These are phyloP conservation scores for Limosa lapponica DNA, from an alignment of 2,797 vertebrate genomes.

Conservation along the genomic window DNA sequence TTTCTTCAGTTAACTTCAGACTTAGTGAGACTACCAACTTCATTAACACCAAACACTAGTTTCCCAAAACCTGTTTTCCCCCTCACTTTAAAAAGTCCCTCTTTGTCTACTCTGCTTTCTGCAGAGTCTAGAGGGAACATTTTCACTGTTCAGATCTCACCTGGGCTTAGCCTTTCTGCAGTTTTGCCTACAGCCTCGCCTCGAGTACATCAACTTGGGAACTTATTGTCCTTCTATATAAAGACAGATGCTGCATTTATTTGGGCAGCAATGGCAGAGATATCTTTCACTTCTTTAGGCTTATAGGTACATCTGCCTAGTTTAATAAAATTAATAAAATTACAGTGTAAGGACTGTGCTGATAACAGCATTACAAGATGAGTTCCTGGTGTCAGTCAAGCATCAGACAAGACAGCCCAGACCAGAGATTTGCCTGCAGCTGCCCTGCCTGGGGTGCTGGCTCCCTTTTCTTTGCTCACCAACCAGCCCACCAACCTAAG, in stretches of 20 bases:
- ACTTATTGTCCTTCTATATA: not conserved
- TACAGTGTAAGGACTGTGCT: not conserved
- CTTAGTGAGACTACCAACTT: not conserved
- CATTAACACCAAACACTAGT: not conserved
- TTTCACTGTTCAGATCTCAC: not conserved
- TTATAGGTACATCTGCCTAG: not conserved
- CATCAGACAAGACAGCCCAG: not conserved
- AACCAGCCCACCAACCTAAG: not conserved
- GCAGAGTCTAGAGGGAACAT: not conserved
- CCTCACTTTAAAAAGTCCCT: not conserved
- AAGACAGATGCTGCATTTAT: not conserved
- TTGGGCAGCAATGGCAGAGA: not conserved
- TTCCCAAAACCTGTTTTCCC: not conserved
- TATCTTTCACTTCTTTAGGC: not conserved
- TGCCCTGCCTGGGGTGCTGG: fast-evolving
- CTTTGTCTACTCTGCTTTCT: not conserved
- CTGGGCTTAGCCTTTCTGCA: not conserved
- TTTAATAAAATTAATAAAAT: not conserved
- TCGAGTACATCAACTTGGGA: fast-evolving
- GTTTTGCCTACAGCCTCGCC: not conserved
- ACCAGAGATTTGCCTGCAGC: not conserved
- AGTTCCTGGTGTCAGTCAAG: not conserved
- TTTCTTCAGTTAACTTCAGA: not conserved
- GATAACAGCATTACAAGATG: not conserved
- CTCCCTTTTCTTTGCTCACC: not conserved